Evolutionary conservation across 2,113 vertebrate species (phyloP), one percentile per base, ranked within the genome.

Genomic region (Orcinus orca): DNA sequence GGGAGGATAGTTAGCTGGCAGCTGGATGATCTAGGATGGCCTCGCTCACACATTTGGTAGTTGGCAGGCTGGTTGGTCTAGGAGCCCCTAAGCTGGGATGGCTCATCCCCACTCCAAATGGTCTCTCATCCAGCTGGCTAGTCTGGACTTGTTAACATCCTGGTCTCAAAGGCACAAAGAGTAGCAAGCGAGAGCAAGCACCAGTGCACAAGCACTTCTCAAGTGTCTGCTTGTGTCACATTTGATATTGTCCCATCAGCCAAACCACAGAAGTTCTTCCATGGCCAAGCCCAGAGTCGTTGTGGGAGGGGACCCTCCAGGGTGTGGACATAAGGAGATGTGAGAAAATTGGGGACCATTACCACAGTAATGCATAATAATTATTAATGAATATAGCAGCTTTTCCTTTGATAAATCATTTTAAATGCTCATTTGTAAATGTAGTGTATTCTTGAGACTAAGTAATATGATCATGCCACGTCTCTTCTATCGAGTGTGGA

Each of bases 341-440:
- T 36, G 79, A 81, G 87, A 93, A 94, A 85, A 44, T 5, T 71
- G 18, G 36, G 7, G 60, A 29, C 29, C 26, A 38, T 96, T 96
- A 77, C 50, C 90, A 15, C 31, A 77, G 12, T 93, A 67, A 84
- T 93, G 20, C 23, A 80, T 88, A 90, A 55, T 77, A 94, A 95
- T 88, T 93, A 88, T n/a, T 90, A 95, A 63, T 89, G 23, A 90
- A 73, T 73, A 11, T 76, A 93, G 84, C 33, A 5, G 36, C 13
- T 90, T 83, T 87, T 87, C 65, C 65, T 93, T 80, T 81, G 71
- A 68, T 70, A 96, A 93, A 62, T 93, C 53, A 90, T 77, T 17
- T 87, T 97, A 90, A 94, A 47, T 26, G 71, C 53, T 23, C 62
- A 58, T 82, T 93, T 90, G 13, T 95, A 89, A 97, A 95, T 88